Conservation (phyloP, 2,113 vertebrate genomes). For the Rallus limicola region DNA sequence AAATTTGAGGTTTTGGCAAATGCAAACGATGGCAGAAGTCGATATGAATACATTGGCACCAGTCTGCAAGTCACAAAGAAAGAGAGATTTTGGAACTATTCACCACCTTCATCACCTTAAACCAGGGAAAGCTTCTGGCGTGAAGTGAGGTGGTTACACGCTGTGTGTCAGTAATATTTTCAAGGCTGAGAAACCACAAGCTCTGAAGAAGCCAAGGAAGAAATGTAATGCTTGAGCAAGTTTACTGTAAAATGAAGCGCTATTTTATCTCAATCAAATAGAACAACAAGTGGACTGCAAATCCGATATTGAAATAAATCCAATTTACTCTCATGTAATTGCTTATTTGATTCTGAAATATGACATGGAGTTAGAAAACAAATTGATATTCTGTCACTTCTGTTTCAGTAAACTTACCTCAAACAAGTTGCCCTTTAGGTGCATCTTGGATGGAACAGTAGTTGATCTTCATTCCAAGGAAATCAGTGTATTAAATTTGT, state of each 20-base stretch:
- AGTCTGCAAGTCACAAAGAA: background rate
- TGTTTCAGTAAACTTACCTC: conserved; percentile 67
- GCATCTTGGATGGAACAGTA: conserved; percentile 31
- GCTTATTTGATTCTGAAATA: conserved; percentile 75
- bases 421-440: conserved; percentile 59
- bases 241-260: conserved; percentile 42
- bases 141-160: background rate
- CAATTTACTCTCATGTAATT: conserved; percentile 71
- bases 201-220: conserved; percentile 5
- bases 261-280: conserved; percentile 43
- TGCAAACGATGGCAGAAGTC: background rate
- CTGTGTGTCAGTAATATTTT: background rate
- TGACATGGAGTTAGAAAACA: conserved; percentile 70
- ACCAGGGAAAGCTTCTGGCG: background rate
- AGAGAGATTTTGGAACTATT: background rate
- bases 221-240: conserved; percentile 4
- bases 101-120: background rate
- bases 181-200: background rate
- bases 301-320: conserved; percentile 72
- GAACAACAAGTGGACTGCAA: conserved; percentile 32
- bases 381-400: conserved; percentile 78
- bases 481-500: conserved; percentile 54
- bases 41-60: background rate
- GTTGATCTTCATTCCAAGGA: conserved; percentile 69
- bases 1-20: background rate